These are phyloP conservation scores for Mus spretus DNA, from an alignment of 2,797 vertebrate genomes.

Conservation along the genomic window DNA sequence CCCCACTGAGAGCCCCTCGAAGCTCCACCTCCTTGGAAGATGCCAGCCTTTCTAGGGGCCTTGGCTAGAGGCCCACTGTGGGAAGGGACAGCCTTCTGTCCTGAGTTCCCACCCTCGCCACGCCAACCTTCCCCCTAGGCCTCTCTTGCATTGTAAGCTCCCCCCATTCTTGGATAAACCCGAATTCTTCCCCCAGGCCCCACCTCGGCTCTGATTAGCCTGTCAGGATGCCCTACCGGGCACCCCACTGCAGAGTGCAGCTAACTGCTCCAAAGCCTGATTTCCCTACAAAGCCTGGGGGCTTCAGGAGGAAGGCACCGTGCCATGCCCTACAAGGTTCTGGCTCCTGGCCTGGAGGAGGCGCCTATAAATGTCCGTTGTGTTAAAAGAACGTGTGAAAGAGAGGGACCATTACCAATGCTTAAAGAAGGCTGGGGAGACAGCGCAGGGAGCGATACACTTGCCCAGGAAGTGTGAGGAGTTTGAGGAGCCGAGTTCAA, in stretches of 20 bases:
- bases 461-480: background rate
- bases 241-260: background rate
- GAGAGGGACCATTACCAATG: background rate
- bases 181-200: background rate
- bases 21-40: background rate
- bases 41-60: conserved; percentile 34
- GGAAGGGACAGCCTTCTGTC: background rate
- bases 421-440: background rate
- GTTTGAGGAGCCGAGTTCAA: background rate
- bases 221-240: background rate
- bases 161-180: background rate
- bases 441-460: background rate
- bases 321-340: background rate
- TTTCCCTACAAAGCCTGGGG: background rate
- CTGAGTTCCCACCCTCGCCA: background rate
- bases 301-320: background rate
- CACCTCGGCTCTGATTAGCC: background rate
- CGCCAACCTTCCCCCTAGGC: background rate
- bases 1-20: conserved; percentile 6
- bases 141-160: background rate
- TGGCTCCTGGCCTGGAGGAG: background rate
- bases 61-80: background rate
- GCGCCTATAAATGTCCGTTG: conserved; percentile 60
- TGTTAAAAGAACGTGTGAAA: background rate
- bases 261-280: background rate